Evolutionary conservation across 2,888 invertebrate genomes (phyloP).

Genomic region (Prenolepis imparis): DNA sequence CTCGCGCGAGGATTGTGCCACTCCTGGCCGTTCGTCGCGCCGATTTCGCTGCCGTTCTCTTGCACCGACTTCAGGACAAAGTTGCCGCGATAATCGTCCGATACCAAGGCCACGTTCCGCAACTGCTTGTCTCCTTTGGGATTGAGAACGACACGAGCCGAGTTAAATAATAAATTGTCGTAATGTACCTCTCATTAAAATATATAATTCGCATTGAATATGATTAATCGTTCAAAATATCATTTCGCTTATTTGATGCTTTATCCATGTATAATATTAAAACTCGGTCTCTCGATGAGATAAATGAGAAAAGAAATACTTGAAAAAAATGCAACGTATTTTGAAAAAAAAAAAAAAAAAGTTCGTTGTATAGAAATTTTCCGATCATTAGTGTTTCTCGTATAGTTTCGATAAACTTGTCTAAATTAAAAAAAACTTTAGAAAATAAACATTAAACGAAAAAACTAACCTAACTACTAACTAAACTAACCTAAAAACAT

Average conservation of each 20-base stretch:
- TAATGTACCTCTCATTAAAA: not conserved
- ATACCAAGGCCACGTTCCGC: slow-evolving; percentile 75
- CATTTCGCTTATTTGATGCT: not conserved
- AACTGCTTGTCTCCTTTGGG: slow-evolving; percentile 72
- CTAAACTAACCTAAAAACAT: too few species aligned
- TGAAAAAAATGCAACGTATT: not conserved
- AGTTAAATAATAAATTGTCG: not conserved
- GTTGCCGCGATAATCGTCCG: slow-evolving; percentile 76
- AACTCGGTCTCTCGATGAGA: not conserved
- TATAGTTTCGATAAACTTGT: not conserved
- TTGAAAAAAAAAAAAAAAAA: too few species aligned
- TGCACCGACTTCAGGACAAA: slow-evolving; percentile 76
- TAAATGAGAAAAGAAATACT: not conserved
- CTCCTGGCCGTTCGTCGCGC: slow-evolving; percentile 73
- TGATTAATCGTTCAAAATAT: not conserved
- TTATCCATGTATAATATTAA: not conserved
- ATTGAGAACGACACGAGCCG: not conserved
- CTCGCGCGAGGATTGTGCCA: slow-evolving; percentile 66
- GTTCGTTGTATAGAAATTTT: not conserved
- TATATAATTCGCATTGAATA: not conserved
- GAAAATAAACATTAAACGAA: not conserved
- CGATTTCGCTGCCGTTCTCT: slow-evolving; percentile 57
- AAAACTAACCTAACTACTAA: not conserved
- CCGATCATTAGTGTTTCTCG: not conserved
- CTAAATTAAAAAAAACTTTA: not conserved